Conservation (phyloP, 1,140 invertebrate genomes). For the Mya arenaria region DNA sequence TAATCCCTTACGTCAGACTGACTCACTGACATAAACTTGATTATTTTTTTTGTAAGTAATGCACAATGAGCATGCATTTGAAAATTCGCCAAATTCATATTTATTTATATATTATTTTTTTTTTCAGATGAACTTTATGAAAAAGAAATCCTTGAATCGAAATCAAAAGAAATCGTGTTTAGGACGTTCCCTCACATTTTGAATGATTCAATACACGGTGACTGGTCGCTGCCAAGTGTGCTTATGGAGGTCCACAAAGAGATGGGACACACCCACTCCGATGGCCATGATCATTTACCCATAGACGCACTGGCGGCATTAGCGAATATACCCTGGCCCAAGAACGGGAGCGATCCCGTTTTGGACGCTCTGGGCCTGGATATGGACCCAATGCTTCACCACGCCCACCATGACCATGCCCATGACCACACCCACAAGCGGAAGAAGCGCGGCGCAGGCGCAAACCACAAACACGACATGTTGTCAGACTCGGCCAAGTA, state of each 20-base stretch:
- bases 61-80: too few species aligned
- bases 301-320: constrained; percentile 18
- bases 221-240: constrained; percentile 59
- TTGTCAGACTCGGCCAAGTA: constrained; percentile 55
- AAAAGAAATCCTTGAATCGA: constrained; percentile 63
- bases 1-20: too few species aligned
- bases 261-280: constrained; percentile 33
- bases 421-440: constrained; percentile 50
- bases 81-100: too few species aligned
- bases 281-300: constrained; percentile 35
- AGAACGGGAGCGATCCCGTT: not conserved
- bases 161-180: constrained; percentile 68
- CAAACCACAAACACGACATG: constrained; percentile 62
- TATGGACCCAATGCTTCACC: constrained; percentile 26
- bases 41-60: too few species aligned
- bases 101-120: too few species aligned
- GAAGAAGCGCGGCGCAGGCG: constrained; percentile 56
- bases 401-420: constrained; percentile 40
- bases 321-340: constrained; percentile 11
- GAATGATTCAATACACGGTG: constrained; percentile 62
- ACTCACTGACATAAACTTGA: too few species aligned
- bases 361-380: constrained; percentile 7
- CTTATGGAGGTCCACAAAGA: constrained; percentile 58
- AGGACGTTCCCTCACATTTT: constrained; percentile 66
- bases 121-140: constrained; percentile 73